Conservation (phyloP, 2,888 invertebrate species). For the Hypsopygia costalis region DNA sequence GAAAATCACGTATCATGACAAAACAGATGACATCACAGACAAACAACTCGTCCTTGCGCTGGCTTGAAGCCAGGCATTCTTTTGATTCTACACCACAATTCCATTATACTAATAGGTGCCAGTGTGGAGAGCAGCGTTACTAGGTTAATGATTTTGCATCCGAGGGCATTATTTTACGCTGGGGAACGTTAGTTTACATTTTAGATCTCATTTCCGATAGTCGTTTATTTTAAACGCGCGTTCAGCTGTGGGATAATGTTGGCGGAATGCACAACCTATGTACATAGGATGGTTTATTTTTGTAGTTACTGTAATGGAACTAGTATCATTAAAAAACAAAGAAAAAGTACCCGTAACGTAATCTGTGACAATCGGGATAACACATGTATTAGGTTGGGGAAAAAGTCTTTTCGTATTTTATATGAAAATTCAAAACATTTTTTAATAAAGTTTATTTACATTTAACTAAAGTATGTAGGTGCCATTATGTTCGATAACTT, state of each 20-base stretch:
- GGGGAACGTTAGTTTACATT: constrained; percentile 19
- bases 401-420: too few relatives aligned
- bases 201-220: constrained; percentile 19
- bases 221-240: constrained; percentile 17
- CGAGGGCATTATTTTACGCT: constrained; percentile 29
- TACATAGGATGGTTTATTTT: not conserved
- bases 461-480: too few relatives aligned
- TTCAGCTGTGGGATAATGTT: not conserved
- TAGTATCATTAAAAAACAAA: too few relatives aligned
- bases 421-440: too few relatives aligned
- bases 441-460: too few relatives aligned
- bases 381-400: too few relatives aligned
- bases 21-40: constrained; percentile 21
- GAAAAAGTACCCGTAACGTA: too few relatives aligned
- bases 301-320: too few relatives aligned
- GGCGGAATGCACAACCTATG: not conserved
- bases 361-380: too few relatives aligned
- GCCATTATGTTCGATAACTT: too few relatives aligned
- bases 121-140: constrained; percentile 38
- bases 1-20: constrained; percentile 1
- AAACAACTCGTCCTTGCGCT: constrained; percentile 38
- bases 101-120: constrained; percentile 60
- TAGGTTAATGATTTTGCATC: constrained; percentile 50
- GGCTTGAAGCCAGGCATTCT: constrained; percentile 58
- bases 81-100: constrained; percentile 58